Base-by-base conservation (phyloP, 2,113 vertebrate species). In the Pyxicephalus adspersus region DNA sequence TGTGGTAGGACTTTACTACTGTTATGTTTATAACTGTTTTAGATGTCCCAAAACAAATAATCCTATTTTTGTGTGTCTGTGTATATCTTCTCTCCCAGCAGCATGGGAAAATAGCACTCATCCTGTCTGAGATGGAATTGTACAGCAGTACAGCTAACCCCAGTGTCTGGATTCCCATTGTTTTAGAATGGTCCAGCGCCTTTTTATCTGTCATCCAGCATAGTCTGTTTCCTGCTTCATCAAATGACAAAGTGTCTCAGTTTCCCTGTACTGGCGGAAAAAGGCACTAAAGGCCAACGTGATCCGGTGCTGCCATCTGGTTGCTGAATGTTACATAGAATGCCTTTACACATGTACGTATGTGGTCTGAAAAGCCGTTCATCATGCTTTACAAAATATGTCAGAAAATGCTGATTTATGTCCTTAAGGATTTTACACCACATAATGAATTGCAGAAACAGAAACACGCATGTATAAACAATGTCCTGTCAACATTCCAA, bases 211-310 rank as follows among this genome's bases (percentile, higher is more conserved):
- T 75, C 71, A 78, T 66, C 86, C 75, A 83, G 64, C 74, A 82
- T 64, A 86, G 84, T 38, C 84, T 89, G 84, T 77, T 89, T 90
- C 83, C 77, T 87, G 76, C 89, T 89, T 0, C 84, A 83, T 83
- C 84, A 84, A 89, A 84, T 83, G 64, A 0, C 0, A 89, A 81
- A 87, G 74, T 80, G 86, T 87, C 90, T 77, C 80, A 89, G 84
- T 86, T 85, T 92, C 88, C 74, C 38, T 72, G 89, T 92, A 91
- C 57, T 91, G 86, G 91, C 90, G 91, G 91, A 89, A 92, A 93
- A 92, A 80, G 79, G 81, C 89, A 85, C 84, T 89, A 86, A 88
- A 90, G 83, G 87, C 87, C 85, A 89, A 89, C 72, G 87, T 85
- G 79, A 63, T 64, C 84, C 84, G 83, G 86, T 89, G 81, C 86